Evolutionary conservation across 2,888 invertebrate genomes (phyloP).

Genomic region (Allolobophora icterica): DNA sequence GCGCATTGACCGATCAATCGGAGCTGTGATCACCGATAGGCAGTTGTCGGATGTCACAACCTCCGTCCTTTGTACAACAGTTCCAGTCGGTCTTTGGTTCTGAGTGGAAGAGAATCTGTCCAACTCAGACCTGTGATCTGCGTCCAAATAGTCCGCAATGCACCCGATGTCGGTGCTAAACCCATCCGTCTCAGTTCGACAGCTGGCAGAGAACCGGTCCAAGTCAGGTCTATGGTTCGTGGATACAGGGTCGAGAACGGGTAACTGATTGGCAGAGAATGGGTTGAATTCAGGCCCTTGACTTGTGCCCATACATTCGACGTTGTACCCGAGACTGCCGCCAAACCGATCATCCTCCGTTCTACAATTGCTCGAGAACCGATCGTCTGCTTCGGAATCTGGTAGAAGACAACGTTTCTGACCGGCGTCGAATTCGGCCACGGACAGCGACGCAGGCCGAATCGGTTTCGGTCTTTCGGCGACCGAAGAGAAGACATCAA

Average conservation of each 20-base stretch:
- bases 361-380: neutral
- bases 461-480: neutral
- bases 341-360: neutral
- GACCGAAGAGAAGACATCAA: neutral
- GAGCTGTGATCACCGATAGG: constrained; percentile 14
- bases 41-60: neutral
- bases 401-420: neutral
- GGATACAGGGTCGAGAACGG: neutral
- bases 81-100: neutral
- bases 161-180: neutral
- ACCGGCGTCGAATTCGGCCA: neutral
- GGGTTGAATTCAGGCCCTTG: neutral
- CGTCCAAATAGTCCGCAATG: neutral
- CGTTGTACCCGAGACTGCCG: too few relatives aligned
- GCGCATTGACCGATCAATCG: neutral
- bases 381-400: neutral
- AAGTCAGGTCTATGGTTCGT: neutral
- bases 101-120: neutral
- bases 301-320: neutral
- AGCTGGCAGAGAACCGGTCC: neutral
- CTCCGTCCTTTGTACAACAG: neutral
- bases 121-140: neutral
- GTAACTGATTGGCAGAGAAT: neutral
- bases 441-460: neutral
- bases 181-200: neutral